These are phyloP conservation scores for Listronotus bonariensis DNA, from an alignment of 1,140 invertebrate species.

Conservation along the genomic window DNA sequence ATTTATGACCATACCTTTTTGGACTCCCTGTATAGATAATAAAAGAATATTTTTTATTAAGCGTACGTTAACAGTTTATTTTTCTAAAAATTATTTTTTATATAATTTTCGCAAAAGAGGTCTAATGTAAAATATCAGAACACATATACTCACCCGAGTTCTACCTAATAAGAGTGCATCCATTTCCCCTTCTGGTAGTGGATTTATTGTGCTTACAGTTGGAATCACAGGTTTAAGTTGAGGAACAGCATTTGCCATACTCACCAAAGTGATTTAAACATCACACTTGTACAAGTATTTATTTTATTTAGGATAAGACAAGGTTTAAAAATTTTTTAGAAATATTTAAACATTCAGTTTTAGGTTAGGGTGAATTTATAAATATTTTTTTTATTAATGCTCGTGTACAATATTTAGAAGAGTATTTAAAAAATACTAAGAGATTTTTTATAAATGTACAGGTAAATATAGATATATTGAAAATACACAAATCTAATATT, in stretches of 20 bases:
- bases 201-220: conserved; percentile 55
- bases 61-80: too few species aligned
- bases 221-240: conserved; percentile 54
- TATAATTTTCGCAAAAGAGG: too few species aligned
- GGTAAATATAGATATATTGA: conserved; percentile 10
- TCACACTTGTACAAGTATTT: not conserved
- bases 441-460: conserved; percentile 2
- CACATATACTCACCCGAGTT: conserved; percentile 67
- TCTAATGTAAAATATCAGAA: too few species aligned
- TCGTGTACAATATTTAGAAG: too few species aligned
- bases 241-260: conserved; percentile 50
- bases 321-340: conserved; percentile 5
- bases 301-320: conserved; percentile 10
- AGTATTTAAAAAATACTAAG: not conserved
- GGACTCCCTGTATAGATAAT: too few species aligned
- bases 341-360: conserved; percentile 2
- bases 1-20: too few species aligned
- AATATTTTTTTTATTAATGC: too few species aligned
- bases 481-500: conserved; percentile 3
- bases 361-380: too few species aligned
- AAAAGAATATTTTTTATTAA: too few species aligned
- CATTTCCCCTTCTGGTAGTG: conserved; percentile 71
- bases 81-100: too few species aligned
- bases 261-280: conserved; percentile 10
- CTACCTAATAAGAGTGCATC: conserved; percentile 72